Evolutionary conservation across 2,113 vertebrate genomes (phyloP), one percentile per base, ranked within the genome.

Genomic region (Excalfactoria chinensis): DNA sequence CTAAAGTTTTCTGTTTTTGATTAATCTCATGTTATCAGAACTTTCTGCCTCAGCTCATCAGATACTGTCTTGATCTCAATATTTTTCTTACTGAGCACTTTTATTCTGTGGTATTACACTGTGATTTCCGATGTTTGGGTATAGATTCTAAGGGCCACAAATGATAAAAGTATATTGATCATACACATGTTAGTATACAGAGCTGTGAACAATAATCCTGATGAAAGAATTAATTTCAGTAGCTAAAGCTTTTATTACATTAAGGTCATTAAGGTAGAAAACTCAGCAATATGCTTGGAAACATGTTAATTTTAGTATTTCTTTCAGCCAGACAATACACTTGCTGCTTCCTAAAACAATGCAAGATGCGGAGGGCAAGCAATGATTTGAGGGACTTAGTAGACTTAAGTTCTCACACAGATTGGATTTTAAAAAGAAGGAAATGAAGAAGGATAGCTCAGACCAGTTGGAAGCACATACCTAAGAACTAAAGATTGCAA

Each of bases 131-230:
- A 87, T 73, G 93, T 79, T 81, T 93, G 30, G 13, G 10, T 48
- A 56, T 90, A 51, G 67, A 78, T 91, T 96, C 96, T 92, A 91
- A 53, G 67, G 49, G 22, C 20, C 79, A 35, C 48, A 92, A 93
- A 74, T 62, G 32, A 22, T 89, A 90, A 92, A 90, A 74, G 18
- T 13, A 64, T 89, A 94, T 41, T 90, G 67, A 95, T 48, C 44
- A 82, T 22, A 56, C 11, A 44, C 71, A 37, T 97, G 41, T 89
- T 94, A 30, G 9, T 93, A 92, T 82, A 88, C 74, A 93, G 32
- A 70, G 10, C 49, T 63, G 59, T 91, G 87, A 93, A 84, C n/a
- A 95, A 89, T 84, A 94, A 85, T 96, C 30, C 58, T 62, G 13
- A 95, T 56, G 20, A 46, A 89, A 91, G 51, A 89, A 92, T 83